phyloP scores from a whole-genome alignment of 2,797 vertebrate species.

The Mormyrops attenuatus region DNA sequence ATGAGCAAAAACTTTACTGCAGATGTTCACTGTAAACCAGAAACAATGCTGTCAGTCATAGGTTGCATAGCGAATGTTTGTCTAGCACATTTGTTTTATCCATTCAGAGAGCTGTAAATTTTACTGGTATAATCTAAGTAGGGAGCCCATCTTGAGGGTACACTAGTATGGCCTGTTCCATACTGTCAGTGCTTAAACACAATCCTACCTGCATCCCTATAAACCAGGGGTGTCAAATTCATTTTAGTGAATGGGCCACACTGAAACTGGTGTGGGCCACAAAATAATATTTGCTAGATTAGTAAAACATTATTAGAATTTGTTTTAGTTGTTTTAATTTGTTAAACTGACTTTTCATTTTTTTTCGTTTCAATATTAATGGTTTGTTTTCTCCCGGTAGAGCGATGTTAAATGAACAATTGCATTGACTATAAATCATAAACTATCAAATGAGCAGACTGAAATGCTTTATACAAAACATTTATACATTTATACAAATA shows the following conservation, averaged over 20 bases:
- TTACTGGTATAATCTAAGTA: neutral
- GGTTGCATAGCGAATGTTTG: neutral
- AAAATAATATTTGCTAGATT: neutral
- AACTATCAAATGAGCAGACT: neutral
- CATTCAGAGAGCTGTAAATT: neutral
- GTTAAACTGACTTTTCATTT: neutral
- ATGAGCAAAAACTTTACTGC: neutral
- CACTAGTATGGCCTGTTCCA: neutral
- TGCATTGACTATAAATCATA: neutral
- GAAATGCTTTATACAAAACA: too few species aligned
- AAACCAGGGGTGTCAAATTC: neutral
- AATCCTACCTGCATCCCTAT: neutral
- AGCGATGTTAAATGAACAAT: neutral
- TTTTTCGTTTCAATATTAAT: neutral
- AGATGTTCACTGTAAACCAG: neutral
- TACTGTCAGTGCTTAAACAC: neutral
- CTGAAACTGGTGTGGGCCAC: neutral
- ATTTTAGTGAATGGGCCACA: neutral
- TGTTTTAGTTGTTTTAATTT: neutral
- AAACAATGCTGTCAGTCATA: neutral
- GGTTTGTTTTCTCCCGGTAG: neutral
- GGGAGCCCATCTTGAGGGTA: neutral
- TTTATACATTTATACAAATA: too few species aligned
- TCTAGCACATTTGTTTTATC: neutral
- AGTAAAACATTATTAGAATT: neutral